Conservation (phyloP, 2,113 vertebrate genomes). For the Istiophorus platypterus region DNA sequence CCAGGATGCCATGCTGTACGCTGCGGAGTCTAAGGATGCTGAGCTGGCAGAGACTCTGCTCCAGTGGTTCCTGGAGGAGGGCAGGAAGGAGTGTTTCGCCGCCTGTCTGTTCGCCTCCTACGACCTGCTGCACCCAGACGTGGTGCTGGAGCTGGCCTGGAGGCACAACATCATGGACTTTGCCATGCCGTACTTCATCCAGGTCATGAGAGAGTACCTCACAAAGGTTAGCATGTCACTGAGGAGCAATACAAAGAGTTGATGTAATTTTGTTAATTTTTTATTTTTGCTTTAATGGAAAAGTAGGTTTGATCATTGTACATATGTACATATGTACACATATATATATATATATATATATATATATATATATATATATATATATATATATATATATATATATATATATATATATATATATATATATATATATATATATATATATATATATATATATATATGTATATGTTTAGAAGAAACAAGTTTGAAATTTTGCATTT, state of each 20-base stretch:
- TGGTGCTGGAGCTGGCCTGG: conserved; percentile 92
- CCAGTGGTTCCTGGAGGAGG: conserved; percentile 93
- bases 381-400: too few relatives aligned
- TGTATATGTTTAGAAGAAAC: too few relatives aligned
- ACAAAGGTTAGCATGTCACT: conserved; percentile 85
- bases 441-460: too few relatives aligned
- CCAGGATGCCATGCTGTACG: conserved; percentile 93
- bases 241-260: background rate
- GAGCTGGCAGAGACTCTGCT: conserved; percentile 90
- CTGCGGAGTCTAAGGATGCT: conserved; percentile 90
- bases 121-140: conserved; percentile 90
- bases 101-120: conserved; percentile 92
- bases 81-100: conserved; percentile 89
- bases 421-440: too few relatives aligned
- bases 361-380: too few relatives aligned
- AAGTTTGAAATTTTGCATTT: background rate
- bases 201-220: conserved; percentile 93
- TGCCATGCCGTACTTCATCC: conserved; percentile 94
- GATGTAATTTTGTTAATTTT: background rate
- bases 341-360: too few relatives aligned
- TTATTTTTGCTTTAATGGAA: background rate
- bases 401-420: too few relatives aligned
- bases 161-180: conserved; percentile 91
- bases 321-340: too few relatives aligned
- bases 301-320: background rate